Percentiles rank a stretch among this genome's conserved stretches.
phyloP scores from a whole-genome alignment of 2,797 vertebrate genomes.

The Phrynocephalus forsythii region DNA sequence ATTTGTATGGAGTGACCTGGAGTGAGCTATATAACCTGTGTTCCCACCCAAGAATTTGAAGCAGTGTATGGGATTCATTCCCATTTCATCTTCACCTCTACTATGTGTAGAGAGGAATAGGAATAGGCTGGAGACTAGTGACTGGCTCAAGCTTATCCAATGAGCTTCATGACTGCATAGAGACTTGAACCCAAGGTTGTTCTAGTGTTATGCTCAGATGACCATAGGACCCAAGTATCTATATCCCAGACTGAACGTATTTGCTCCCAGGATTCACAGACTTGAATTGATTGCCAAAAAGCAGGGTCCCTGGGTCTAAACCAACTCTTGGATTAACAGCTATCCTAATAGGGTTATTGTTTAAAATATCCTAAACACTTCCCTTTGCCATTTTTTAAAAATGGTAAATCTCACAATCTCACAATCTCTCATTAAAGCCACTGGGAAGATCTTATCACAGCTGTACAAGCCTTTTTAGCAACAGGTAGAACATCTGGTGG shows the following conservation, averaged over 20 bases:
- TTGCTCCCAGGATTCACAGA: no score
- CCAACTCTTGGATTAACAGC: neutral
- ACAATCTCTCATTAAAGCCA: no score
- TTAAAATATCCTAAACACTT: neutral
- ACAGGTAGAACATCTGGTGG: neutral
- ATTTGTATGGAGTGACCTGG: neutral
- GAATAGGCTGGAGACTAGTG: neutral
- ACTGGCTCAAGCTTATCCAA: neutral
- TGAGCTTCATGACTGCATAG: neutral
- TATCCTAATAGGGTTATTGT: neutral
- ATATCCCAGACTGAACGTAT: neutral
- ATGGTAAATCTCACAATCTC: neutral
- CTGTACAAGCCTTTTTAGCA: no score
- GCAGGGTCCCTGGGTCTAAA: neutral
- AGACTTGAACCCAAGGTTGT: neutral
- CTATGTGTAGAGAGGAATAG: no score
- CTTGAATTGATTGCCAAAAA: neutral
- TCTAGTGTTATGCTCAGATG: neutral
- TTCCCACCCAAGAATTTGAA: neutral
- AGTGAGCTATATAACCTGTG: neutral
- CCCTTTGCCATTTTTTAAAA: neutral
- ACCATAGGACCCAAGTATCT: neutral
- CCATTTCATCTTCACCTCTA: neutral
- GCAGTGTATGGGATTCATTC: neutral
- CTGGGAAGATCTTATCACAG: no score